phyloP scores from a whole-genome alignment of 2,113 vertebrate genomes.

The Cyphomyrus discorhynchus region DNA sequence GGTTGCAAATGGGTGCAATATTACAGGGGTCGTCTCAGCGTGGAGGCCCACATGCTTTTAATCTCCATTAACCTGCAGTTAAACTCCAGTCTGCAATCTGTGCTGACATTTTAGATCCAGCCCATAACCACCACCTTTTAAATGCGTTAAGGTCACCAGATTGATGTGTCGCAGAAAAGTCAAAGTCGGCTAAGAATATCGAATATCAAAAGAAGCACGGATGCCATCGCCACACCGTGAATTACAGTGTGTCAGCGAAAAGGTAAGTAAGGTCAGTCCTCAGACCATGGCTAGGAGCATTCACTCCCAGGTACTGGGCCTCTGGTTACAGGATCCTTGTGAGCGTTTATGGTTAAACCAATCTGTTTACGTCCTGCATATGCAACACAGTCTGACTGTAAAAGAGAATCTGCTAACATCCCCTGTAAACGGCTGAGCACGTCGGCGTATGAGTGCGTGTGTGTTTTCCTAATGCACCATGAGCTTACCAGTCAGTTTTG shows the following conservation, averaged over 20 bases:
- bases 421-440: background rate
- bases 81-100: background rate
- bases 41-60: background rate
- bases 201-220: conserved; percentile 9
- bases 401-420: background rate
- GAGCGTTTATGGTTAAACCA: conserved; percentile 2
- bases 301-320: background rate
- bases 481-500: conserved; percentile 2
- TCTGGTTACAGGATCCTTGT: conserved; percentile 1
- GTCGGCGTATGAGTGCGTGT: background rate
- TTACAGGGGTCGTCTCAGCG: background rate
- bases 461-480: background rate
- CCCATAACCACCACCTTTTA: background rate
- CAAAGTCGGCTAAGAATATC: background rate
- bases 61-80: background rate
- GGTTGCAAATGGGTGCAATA: background rate
- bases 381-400: background rate
- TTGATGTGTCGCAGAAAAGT: background rate
- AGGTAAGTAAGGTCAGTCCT: background rate
- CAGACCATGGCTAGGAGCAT: background rate
- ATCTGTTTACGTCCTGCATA: background rate
- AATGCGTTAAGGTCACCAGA: background rate
- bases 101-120: background rate
- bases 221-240: background rate
- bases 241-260: background rate